Evolutionary conservation across 2,888 invertebrate species (phyloP).

Genomic region (Stictocephala bisonia): DNA sequence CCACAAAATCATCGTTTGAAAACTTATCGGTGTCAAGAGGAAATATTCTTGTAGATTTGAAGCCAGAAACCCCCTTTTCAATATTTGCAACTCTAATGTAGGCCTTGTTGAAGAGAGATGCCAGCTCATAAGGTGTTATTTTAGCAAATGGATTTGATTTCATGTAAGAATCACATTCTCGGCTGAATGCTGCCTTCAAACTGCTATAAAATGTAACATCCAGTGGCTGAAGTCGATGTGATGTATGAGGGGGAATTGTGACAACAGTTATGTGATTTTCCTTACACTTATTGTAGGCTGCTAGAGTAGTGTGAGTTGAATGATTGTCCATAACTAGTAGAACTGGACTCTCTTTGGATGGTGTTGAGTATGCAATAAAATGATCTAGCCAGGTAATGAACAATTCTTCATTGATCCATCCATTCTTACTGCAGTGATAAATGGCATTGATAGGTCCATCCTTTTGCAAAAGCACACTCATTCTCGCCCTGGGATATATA

Average conservation of each 20-base stretch:
- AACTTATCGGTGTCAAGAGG: conserved; percentile 8
- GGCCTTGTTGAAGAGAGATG: not conserved
- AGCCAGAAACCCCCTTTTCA: not conserved
- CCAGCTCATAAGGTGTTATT: conserved; percentile 3
- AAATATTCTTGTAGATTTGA: conserved; percentile 1
- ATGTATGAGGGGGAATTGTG: not conserved
- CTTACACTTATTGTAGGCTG: not conserved
- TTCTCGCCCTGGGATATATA: too few relatives aligned
- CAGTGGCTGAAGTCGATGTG: conserved; percentile 19
- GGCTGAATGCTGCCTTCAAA: not conserved
- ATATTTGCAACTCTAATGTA: conserved; percentile 8
- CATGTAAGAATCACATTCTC: not conserved
- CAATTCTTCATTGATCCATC: too few relatives aligned
- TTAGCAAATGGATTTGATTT: not conserved
- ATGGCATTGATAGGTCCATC: too few relatives aligned
- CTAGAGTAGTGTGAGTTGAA: not conserved
- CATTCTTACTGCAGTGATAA: too few relatives aligned
- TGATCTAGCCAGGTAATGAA: too few relatives aligned
- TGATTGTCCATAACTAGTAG: not conserved
- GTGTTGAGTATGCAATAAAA: too few relatives aligned
- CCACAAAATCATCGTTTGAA: not conserved
- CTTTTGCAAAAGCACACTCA: too few relatives aligned
- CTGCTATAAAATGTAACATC: conserved; percentile 11
- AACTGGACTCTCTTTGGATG: not conserved
- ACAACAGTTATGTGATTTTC: not conserved